Conservation (phyloP, 2,113 vertebrate genomes). For the Galeopterus variegatus region DNA sequence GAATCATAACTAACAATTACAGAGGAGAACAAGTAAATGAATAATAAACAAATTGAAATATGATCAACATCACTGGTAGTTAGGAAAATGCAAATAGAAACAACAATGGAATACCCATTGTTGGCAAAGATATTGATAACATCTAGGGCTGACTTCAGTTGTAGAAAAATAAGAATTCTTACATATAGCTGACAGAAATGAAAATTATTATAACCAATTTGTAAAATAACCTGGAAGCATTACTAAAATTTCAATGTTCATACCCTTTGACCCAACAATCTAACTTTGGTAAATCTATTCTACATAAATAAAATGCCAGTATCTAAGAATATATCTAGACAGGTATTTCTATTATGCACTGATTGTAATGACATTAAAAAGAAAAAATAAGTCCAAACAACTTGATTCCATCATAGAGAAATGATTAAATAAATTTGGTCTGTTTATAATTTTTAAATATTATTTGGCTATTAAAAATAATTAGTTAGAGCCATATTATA, state of each 20-base stretch:
- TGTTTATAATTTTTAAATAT: constrained; percentile 33
- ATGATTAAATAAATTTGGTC: neutral
- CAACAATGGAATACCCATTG: neutral
- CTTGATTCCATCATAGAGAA: neutral
- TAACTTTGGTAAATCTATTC: constrained; percentile 19
- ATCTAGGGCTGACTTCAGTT: neutral
- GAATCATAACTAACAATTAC: neutral
- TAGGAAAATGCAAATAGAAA: neutral
- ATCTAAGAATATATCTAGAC: neutral
- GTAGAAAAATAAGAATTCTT: neutral
- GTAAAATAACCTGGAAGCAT: constrained; percentile 14
- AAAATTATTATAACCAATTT: neutral
- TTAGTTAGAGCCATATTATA: neutral
- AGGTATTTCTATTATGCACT: neutral
- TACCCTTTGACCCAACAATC: neutral
- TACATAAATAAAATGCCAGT: neutral
- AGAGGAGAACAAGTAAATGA: neutral
- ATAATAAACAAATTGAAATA: neutral
- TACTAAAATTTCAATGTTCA: neutral
- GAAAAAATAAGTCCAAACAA: constrained; percentile 13
- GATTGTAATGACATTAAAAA: neutral
- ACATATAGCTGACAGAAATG: neutral
- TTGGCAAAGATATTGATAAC: neutral
- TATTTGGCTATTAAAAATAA: constrained; percentile 29
- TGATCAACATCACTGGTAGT: neutral